Evolutionary conservation across 2,888 invertebrate species (phyloP).

Genomic region (Sinopyrophorus schimmeli): DNA sequence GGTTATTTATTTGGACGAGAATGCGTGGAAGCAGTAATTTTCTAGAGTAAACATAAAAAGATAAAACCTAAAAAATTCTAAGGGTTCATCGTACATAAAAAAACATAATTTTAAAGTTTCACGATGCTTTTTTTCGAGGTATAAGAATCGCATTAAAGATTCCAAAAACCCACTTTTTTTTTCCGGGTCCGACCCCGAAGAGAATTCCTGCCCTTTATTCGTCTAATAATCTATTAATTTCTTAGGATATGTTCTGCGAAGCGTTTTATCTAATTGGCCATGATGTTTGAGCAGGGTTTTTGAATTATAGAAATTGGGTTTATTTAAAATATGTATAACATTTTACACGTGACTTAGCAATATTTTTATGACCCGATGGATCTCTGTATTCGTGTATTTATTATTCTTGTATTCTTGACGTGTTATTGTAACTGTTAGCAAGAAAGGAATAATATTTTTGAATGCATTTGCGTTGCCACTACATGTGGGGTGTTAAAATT

Average conservation of each 20-base stretch:
- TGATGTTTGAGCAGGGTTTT: conserved; percentile 14
- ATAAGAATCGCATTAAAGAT: conserved; percentile 1
- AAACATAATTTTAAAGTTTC: conserved; percentile 26
- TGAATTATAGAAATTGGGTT: conserved; percentile 13
- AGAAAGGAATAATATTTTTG: too few species aligned
- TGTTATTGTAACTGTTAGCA: too few species aligned
- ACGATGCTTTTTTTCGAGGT: conserved; percentile 8
- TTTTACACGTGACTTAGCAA: conserved; percentile 22
- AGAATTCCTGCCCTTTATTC: conserved; percentile 18
- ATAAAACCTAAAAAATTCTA: conserved; percentile 24
- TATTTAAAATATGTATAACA: conserved; percentile 30
- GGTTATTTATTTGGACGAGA: conserved; percentile 43
- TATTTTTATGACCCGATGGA: conserved; percentile 24
- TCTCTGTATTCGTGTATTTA: conserved; percentile 8
- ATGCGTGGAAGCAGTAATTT: conserved; percentile 32
- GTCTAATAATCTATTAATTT: conserved; percentile 31
- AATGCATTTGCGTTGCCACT: too few species aligned
- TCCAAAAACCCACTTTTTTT: conserved; percentile 3
- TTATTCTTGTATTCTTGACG: too few species aligned
- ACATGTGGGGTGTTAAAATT: too few species aligned
- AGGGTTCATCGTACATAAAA: conserved; percentile 17
- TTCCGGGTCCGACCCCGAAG: too few species aligned
- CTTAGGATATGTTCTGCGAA: conserved; percentile 23
- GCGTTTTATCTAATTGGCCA: conserved; percentile 23
- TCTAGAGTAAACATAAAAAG: conserved; percentile 33